These are phyloP conservation scores for Carlito syrichta DNA, from an alignment of 2,113 vertebrate species.

Conservation along the genomic window DNA sequence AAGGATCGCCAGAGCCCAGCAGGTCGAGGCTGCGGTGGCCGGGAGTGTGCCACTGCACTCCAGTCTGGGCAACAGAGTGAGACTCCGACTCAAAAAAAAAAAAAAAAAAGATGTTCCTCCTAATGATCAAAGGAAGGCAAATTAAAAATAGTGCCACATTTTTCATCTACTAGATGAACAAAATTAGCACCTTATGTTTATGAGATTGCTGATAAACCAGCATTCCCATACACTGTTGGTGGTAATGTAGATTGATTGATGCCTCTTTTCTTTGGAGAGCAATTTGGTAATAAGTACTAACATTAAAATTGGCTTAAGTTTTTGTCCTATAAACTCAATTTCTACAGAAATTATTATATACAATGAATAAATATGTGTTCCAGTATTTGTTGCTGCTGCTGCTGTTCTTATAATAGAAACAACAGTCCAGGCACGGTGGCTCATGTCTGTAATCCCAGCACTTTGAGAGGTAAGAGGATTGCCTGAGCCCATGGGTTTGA, in stretches of 20 bases:
- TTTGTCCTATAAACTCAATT: not conserved
- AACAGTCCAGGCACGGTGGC: no score
- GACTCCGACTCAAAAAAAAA: no score
- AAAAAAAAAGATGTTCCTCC: not conserved
- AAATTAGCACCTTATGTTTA: not conserved
- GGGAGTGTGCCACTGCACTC: no score
- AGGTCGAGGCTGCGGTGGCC: no score
- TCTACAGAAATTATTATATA: not conserved
- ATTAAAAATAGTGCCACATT: not conserved
- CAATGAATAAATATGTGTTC: not conserved
- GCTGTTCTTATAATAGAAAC: constrained; percentile 1
- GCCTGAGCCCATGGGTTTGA: no score
- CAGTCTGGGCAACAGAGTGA: no score
- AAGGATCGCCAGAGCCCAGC: no score
- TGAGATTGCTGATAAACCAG: not conserved
- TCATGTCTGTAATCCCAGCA: no score
- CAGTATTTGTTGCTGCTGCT: not conserved
- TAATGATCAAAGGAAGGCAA: not conserved
- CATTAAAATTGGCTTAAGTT: not conserved
- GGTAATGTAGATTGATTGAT: not conserved
- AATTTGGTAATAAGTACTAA: constrained; percentile 11
- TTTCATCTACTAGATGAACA: not conserved
- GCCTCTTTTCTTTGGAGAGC: not conserved
- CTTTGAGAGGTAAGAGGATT: no score
- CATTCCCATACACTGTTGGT: not conserved